These are phyloP conservation scores for Tachystola acroxantha DNA, from an alignment of 2,888 invertebrate genomes.

Conservation along the genomic window DNA sequence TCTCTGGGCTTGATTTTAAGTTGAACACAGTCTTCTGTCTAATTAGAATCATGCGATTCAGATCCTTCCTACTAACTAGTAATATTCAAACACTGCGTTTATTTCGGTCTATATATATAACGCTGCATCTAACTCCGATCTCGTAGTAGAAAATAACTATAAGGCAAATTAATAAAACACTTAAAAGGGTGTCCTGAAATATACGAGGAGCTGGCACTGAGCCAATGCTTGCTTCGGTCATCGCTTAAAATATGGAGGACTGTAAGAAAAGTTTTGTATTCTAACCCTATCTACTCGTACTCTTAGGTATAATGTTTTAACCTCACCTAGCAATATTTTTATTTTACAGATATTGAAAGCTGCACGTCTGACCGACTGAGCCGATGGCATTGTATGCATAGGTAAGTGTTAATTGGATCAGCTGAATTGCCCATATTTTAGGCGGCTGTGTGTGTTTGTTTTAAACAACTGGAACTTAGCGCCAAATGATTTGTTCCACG, in stretches of 20 bases:
- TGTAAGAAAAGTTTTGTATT: conserved; percentile 1
- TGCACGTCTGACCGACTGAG: not conserved
- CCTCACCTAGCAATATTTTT: no score
- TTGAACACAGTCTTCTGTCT: not conserved
- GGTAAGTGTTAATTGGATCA: not conserved
- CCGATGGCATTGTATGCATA: not conserved
- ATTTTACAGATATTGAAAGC: not conserved
- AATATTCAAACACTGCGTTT: conserved; percentile 4
- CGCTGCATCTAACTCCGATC: conserved; percentile 15
- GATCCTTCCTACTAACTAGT: not conserved
- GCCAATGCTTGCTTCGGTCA: conserved; percentile 52
- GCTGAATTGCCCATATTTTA: no score
- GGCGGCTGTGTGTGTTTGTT: no score
- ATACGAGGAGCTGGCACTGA: conserved; percentile 44
- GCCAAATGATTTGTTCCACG: no score
- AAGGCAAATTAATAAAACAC: conserved; percentile 71
- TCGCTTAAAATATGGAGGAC: conserved; percentile 41
- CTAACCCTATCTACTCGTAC: not conserved
- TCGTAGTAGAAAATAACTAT: conserved; percentile 51
- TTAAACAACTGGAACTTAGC: no score
- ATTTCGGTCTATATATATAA: not conserved
- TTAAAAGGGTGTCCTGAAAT: conserved; percentile 71
- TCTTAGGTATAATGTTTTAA: no score
- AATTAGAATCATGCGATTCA: not conserved
- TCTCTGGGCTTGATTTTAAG: no score